Base-by-base conservation (phyloP, 2,113 vertebrate genomes). In the Panthera tigris region DNA sequence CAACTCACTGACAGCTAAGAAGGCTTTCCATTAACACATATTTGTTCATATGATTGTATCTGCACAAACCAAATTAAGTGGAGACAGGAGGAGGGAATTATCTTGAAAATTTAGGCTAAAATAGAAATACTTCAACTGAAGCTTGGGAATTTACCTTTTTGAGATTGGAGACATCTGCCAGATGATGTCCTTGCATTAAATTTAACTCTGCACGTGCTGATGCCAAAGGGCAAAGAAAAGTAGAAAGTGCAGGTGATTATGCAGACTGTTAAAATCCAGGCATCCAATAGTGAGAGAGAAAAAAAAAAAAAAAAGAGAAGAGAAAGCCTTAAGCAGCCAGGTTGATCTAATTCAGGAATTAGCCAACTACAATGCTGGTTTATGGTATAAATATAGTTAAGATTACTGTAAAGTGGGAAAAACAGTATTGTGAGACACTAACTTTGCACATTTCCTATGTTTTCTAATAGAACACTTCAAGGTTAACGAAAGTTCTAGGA, bases 41-140 rank as follows among this genome's bases (percentile, higher is more conserved):
- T 98, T 98, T 97, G 93, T 94, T 91, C 95, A 89, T 39, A 66
- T 84, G 82, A 97, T 95, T 96, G 41, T 94, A 78, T 15, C 74
- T 61, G 50, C 33, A 84, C 55, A 76, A 94, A 89, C 41, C 65
- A 93, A 97, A 97, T 95, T 93, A 94, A 95, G 31, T 61, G n/a
- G 29, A 94, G 68, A 90, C 76, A 96, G 68, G 85, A 95, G 83
- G 69, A 93, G 15, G 73, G 95, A 96, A 90, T 96, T 90, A 95
- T 69, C 90, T 94, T 95, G 93, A 92, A 95, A 97, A 96, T 90
- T 83, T 82, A 95, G 31, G 33, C 16, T 61, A 96, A 91, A 84
- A 85, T 29, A 69, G 50, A 95, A 93, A 91, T 83, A 91, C 39
- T 73, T 96, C 95, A 88, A 80, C 12, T 19, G 57, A 88, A 73